Evolutionary conservation across 2,888 invertebrate species (phyloP), one percentile per base, ranked within the genome.

Genomic region (Mimumesa dahlbomi): DNA sequence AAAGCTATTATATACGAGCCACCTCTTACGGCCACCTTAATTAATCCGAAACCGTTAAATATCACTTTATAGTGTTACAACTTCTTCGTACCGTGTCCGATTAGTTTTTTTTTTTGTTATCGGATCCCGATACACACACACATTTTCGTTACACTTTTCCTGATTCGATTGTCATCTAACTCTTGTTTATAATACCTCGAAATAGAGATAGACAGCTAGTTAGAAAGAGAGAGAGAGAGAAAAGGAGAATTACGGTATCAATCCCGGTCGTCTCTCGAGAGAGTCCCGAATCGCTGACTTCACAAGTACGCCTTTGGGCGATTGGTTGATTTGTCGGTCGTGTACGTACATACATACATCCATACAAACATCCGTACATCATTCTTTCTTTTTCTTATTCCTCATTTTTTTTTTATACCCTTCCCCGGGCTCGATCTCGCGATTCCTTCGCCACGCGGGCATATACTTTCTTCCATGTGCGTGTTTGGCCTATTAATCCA

Each of bases 401-500:
- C 34, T 38, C 14, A 13, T 13, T 11, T 31, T 52, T 25, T n/a
- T 11, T 16, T 21, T 48, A 2, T 7, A n/a, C 38, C 40, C 22
- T 19, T 22, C 2, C 18, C 25, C 29, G 31, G 7, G n/a, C n/a
- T 7, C 31, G 11, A 45, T 43, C 43, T 13, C 25, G 29, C 36
- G 34, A 34, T 56, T 53, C 29, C 62, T 29, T 25, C 43, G 46
- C 48, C 59, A 34, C 53, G 57, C 46, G 45, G 31, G 13, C 45
- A 11, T 31, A 38, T 46, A 58, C 70, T 70, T 73, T 63, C 66
- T 18, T 62, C 49, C 40, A 31, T 45, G 59, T 56, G 38, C 67
- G 61, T 54, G 62, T 53, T 66, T 61, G 74, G 58, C 61, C 72
- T 65, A 74, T 79, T 80, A 79, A 79, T 80, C 61, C 52, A 21